Conservation (phyloP, 2,113 vertebrate genomes). For the Misgurnus mizolepis region DNA sequence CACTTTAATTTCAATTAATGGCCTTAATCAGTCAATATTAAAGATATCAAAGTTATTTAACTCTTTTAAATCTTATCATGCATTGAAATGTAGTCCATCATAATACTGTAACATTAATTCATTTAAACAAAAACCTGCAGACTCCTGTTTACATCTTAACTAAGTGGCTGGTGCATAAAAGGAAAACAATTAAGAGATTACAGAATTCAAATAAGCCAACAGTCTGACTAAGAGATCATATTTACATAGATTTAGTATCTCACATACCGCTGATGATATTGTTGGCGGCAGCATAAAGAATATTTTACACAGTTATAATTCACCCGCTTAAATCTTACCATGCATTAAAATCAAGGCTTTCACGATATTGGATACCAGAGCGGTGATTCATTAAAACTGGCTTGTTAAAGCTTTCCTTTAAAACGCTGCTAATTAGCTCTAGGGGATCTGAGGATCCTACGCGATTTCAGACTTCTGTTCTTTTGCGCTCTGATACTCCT, state of each 20-base stretch:
- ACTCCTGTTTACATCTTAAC: background rate
- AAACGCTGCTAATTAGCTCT: constrained; percentile 40
- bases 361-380: background rate
- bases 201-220: background rate
- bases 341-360: constrained; percentile 12
- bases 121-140: no score
- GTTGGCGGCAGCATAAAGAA: background rate
- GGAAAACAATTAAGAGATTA: constrained; percentile 1
- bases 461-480: constrained; percentile 27
- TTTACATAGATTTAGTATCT: background rate
- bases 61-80: no score
- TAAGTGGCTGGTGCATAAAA: background rate
- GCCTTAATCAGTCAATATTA: no score
- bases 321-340: constrained; percentile 4
- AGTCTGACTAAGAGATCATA: background rate
- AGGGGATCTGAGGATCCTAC: constrained; percentile 30
- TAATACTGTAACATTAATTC: no score
- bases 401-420: constrained; percentile 24
- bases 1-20: no score
- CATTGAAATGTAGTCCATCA: no score
- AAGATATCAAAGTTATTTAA: no score
- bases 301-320: background rate
- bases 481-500: constrained; percentile 22
- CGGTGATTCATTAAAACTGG: background rate
- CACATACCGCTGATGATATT: background rate